Percentiles rank a stretch among this genome's conserved stretches.
Conservation (phyloP, 2,113 vertebrate genomes). For the Thamnaconus septentrionalis region DNA sequence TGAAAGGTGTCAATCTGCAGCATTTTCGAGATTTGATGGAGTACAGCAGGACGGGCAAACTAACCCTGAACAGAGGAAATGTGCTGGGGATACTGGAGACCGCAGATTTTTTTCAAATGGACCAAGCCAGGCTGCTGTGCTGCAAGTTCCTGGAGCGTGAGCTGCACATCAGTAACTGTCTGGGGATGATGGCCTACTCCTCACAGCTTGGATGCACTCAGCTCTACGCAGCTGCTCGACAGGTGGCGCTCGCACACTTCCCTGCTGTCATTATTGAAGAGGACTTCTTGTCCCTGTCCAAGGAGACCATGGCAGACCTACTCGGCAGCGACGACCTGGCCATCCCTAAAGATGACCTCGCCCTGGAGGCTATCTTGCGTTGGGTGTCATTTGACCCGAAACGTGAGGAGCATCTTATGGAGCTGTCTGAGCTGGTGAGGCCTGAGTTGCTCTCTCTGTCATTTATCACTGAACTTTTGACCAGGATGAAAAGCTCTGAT, state of each 20-base stretch:
- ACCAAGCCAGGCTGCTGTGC: slow-evolving; percentile 78
- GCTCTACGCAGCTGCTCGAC: slow-evolving; percentile 71
- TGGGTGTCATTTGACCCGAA: slow-evolving; percentile 80
- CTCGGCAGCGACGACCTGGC: slow-evolving; percentile 81
- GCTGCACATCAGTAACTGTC: slow-evolving; percentile 84
- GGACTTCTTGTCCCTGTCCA: slow-evolving; percentile 80
- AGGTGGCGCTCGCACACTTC: slow-evolving; percentile 84
- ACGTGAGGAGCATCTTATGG: slow-evolving; percentile 80
- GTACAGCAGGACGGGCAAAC: slow-evolving; percentile 65
- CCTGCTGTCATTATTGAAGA: slow-evolving; percentile 71
- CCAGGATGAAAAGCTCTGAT: slow-evolving; percentile 69
- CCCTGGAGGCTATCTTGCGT: slow-evolving; percentile 79
- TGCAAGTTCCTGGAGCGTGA: slow-evolving; percentile 86
- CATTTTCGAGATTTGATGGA: slow-evolving; percentile 79
- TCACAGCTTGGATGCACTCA: slow-evolving; percentile 77
- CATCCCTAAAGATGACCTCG: slow-evolving; percentile 78
- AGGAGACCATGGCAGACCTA: slow-evolving; percentile 76
- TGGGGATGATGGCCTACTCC: slow-evolving; percentile 83
- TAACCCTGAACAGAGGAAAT: slow-evolving; percentile 74
- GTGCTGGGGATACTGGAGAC: slow-evolving; percentile 83
- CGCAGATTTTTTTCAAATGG: slow-evolving; percentile 83
- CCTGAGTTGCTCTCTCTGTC: slow-evolving; percentile 79
- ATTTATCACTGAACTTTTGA: slow-evolving; percentile 80
- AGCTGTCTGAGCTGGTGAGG: slow-evolving; percentile 80
- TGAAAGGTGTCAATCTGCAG: slow-evolving; percentile 72